phyloP scores from a whole-genome alignment of 1,140 invertebrate genomes.

The Samia ricini region DNA sequence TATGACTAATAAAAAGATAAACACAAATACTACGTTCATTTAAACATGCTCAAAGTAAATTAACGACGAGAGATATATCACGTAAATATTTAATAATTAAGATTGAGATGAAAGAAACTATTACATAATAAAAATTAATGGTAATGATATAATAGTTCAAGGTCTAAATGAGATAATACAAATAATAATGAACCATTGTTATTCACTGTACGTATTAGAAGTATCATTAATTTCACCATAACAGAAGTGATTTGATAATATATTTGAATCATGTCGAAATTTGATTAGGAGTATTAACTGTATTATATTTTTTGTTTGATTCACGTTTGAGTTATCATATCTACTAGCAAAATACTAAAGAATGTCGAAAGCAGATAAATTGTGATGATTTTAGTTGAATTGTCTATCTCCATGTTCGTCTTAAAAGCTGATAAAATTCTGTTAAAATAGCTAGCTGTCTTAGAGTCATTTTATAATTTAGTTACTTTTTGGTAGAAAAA shows the following conservation, averaged over 20 bases:
- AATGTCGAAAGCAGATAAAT: background rate
- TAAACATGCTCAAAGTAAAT: background rate
- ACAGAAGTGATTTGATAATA: background rate
- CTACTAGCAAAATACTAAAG: background rate
- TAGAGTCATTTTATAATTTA: too few species aligned
- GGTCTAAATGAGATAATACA: background rate
- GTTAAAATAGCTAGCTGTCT: too few species aligned
- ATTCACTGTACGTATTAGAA: background rate
- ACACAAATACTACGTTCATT: background rate
- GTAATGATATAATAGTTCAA: background rate
- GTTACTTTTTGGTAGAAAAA: too few species aligned
- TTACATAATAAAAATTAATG: background rate
- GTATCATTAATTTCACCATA: background rate
- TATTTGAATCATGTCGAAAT: background rate
- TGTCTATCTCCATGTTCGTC: too few species aligned
- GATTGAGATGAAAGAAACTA: background rate
- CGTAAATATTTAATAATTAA: background rate
- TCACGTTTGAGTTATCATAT: background rate
- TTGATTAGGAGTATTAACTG: background rate
- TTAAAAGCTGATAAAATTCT: too few species aligned
- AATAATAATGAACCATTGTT: background rate
- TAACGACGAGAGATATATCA: background rate
- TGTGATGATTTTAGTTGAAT: too few species aligned
- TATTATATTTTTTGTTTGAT: background rate
- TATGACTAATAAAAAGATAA: too few species aligned